Conservation (phyloP, 2,888 invertebrate species). For the Boloria selene region DNA sequence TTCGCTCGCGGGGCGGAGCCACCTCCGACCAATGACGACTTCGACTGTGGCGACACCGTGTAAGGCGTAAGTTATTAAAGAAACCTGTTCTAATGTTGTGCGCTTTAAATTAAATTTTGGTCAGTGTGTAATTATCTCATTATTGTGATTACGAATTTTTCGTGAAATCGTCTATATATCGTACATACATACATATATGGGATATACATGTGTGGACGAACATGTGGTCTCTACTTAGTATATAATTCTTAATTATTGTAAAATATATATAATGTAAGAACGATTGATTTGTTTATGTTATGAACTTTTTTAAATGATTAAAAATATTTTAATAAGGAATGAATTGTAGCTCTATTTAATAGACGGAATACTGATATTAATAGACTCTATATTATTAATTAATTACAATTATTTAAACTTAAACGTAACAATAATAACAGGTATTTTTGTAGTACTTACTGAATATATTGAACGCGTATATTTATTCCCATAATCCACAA, state of each 20-base stretch:
- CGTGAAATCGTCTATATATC: constrained; percentile 71
- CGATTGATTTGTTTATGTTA: no score
- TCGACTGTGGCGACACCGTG: constrained; percentile 79
- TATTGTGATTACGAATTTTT: constrained; percentile 81
- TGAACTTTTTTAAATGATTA: no score
- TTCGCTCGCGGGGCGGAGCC: constrained; percentile 81
- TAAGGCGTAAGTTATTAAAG: constrained; percentile 82
- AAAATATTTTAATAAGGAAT: no score
- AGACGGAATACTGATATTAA: no score
- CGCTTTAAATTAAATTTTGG: constrained; percentile 82
- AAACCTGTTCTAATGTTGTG: constrained; percentile 83
- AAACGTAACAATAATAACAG: background rate
- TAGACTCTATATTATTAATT: no score
- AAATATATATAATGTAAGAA: no score
- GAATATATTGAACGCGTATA: background rate
- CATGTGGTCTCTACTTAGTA: background rate
- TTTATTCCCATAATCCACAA: constrained; percentile 25
- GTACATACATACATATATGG: constrained; percentile 42
- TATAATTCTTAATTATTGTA: no score
- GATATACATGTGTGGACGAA: constrained; percentile 52
- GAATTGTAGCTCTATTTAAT: no score
- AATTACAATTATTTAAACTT: no score
- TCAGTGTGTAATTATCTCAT: constrained; percentile 82
- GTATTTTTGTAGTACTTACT: constrained; percentile 4
- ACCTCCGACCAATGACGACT: constrained; percentile 78